Evolutionary conservation across 2,113 vertebrate genomes (phyloP), one percentile per base, ranked within the genome.

Genomic region (Brachyhypopomus gauderio): DNA sequence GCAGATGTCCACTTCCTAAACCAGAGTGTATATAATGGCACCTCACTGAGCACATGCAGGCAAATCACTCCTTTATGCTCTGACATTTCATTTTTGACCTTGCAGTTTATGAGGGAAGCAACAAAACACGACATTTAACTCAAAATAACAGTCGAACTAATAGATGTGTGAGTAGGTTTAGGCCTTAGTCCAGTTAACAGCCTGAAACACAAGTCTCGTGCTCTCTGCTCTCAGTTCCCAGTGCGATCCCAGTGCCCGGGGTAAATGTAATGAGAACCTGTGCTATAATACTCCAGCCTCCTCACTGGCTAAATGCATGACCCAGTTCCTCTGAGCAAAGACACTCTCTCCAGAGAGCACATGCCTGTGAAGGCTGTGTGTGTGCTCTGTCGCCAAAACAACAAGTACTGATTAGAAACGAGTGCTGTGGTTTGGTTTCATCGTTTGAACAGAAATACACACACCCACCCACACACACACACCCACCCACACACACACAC

Each of bases 161-260:
- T 1, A 9, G 63, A 34, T 1, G 4, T 20, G 38, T 73, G 59
- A 74, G 19, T 7, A 55, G 48, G 14, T 55, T 22, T 62, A 52
- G 4, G 48, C 55, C 59, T 23, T 25, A 56, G 38, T 72, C 23
- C 14, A 58, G 8, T 11, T 19, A 25, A 22, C 48, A 3, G 7
- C 11, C 45, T 59, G 79, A 81, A 75, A 81, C 36, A 20, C 25
- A 59, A 81, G 73, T 55, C 72, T 75, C 69, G 23, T 63, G 27
- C 55, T 34, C 22, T 6, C 25, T 63, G 60, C 30, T 38, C 72
- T 67, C 45, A 64, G 25, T 34, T 23, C n/a, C 38, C 48, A 75
- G 27, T 81, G 23, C 55, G 79, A 4, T 38, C 71, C 17, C 55
- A 27, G 56, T 55, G n/a, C 41, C 19, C 48, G 8, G 23, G 52